Conservation (phyloP, 2,113 vertebrate genomes). For the Passer domesticus region DNA sequence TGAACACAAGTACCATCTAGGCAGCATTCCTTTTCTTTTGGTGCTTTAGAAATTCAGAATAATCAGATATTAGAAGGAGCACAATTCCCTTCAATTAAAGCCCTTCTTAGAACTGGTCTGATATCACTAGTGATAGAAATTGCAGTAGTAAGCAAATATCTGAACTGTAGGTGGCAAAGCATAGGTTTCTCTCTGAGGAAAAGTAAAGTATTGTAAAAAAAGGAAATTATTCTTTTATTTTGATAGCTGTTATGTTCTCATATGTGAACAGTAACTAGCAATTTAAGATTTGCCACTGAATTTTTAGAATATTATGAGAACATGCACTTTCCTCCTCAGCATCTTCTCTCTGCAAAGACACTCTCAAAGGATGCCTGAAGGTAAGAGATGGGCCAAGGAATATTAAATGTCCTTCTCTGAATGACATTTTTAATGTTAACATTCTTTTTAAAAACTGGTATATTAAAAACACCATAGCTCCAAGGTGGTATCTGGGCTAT, state of each 20-base stretch:
- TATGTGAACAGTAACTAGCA: neutral
- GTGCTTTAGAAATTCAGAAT: neutral
- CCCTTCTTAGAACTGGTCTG: neutral
- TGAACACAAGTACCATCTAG: neutral
- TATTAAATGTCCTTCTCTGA: neutral
- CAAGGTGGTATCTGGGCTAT: neutral
- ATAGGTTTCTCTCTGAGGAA: neutral
- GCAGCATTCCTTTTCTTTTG: neutral
- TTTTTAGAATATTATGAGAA: neutral
- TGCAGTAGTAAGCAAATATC: neutral
- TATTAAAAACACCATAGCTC: neutral
- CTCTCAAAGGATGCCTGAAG: neutral
- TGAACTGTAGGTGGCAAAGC: neutral
- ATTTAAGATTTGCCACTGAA: neutral
- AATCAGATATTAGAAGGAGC: neutral
- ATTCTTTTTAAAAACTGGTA: neutral
- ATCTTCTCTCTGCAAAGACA: neutral
- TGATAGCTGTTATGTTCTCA: neutral
- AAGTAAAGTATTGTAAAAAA: neutral
- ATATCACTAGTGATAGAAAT: neutral
- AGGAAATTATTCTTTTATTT: neutral
- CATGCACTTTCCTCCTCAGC: neutral
- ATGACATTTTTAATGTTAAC: neutral
- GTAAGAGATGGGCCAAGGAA: neutral
- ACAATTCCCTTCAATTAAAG: neutral